Percentiles rank a stretch among this genome's conserved stretches.
phyloP scores from a whole-genome alignment of 2,888 invertebrate genomes.

The Parnassius orleans region DNA sequence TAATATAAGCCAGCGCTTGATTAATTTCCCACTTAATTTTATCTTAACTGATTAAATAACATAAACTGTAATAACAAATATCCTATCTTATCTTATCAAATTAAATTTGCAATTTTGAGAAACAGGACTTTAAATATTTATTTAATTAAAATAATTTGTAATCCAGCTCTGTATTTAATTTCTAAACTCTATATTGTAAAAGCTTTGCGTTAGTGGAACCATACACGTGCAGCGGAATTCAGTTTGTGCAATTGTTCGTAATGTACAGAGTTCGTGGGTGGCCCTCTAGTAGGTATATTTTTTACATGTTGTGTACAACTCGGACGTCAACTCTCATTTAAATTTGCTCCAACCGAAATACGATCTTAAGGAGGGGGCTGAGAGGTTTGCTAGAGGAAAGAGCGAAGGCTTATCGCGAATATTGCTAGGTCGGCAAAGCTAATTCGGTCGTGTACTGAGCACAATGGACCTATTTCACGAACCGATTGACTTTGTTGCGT shows the following conservation, averaged over 20 bases:
- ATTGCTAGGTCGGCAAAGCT: constrained; percentile 61
- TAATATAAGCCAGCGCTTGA: too few species aligned
- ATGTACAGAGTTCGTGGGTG: constrained; percentile 62
- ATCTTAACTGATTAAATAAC: too few species aligned
- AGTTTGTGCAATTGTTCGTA: constrained; percentile 32
- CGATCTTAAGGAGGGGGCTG: constrained; percentile 51
- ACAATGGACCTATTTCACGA: constrained; percentile 76
- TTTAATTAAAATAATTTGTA: too few species aligned
- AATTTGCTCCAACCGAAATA: constrained; percentile 49
- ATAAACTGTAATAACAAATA: too few species aligned
- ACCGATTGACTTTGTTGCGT: constrained; percentile 63
- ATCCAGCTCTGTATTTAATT: neutral
- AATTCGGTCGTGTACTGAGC: constrained; percentile 64
- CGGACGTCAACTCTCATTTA: constrained; percentile 62
- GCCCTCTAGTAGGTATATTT: constrained; percentile 52
- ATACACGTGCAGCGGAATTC: constrained; percentile 16
- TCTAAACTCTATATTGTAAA: constrained; percentile 12
- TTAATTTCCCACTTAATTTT: too few species aligned
- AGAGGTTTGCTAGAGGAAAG: constrained; percentile 46
- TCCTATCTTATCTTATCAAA: too few species aligned
- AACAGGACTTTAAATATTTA: too few species aligned
- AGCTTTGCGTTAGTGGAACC: constrained; percentile 11
- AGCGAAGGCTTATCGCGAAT: constrained; percentile 58
- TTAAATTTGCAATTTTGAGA: too few species aligned
- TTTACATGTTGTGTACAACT: constrained; percentile 65